Base-by-base conservation (phyloP, 2,113 vertebrate genomes). In the Oncorhynchus keta region DNA sequence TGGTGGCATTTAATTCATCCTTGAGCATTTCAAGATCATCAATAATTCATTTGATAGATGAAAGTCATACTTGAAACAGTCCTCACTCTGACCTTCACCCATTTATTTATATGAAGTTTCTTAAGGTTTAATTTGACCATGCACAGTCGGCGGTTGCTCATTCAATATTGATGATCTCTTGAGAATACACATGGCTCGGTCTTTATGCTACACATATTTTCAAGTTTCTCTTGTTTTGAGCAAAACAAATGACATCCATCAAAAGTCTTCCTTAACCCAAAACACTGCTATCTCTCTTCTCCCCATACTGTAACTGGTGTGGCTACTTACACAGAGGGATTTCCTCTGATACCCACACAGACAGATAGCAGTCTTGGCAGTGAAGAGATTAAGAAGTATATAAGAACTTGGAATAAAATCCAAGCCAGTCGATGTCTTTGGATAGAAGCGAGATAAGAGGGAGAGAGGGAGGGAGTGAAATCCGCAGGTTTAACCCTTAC, bases 361-460 rank as follows among this genome's bases (percentile, higher is more conserved):
- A 16, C 51, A 55, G 12, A 55, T 45, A 45, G 39, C 51, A 62
- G n/a, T 62, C 5, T 72, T 73, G 84, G 81, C 79, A 80, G 78
- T 30, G 3, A 4, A 39, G 74, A 87, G 82, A 88, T 83, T 89
- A 85, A 55, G 48, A 59, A 59, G 26, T 14, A 72, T 87, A 90
- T 88, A 89, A 87, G 85, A 89, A 77, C 84, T 87, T 87, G 86
- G 83, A 79, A 77, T 90, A 90, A 89, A 91, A 92, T 92, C 90
- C 90, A 81, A 84, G 83, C 86, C 85, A 74, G 86, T 85, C 72
- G 79, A 83, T 86, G 84, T 83, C 88, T 92, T 91, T 79, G 78
- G 70, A 55, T 72, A 39, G 18, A 28, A 7, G n/a, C 84, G 70
- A 88, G 85, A 88, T 89, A 88, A 89, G 86, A 79, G 83, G 80